phyloP scores from a whole-genome alignment of 2,797 vertebrate genomes.

The Apogon talboti region DNA sequence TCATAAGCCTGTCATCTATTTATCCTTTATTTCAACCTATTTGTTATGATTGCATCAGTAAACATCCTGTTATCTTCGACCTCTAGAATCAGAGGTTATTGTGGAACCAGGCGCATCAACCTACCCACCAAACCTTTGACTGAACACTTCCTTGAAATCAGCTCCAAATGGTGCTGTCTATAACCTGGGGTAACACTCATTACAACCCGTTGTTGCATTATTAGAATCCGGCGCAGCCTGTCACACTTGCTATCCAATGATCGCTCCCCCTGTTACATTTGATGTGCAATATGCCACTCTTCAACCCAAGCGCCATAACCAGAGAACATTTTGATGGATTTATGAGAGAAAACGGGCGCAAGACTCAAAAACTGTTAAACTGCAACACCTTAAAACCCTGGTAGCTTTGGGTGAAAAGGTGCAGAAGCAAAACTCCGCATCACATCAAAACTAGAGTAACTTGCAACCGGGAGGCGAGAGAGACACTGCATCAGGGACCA shows the following conservation, averaged over 20 bases:
- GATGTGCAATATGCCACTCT: constrained; percentile 48
- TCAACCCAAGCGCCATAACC: constrained; percentile 22
- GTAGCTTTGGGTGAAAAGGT: constrained; percentile 32
- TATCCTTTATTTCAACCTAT: constrained; percentile 30
- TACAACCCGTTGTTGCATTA: constrained; percentile 40
- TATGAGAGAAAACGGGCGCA: constrained; percentile 15
- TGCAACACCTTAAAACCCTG: constrained; percentile 15
- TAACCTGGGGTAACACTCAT: constrained; percentile 44
- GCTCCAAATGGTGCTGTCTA: not conserved
- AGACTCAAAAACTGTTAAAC: constrained; percentile 20
- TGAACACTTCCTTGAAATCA: constrained; percentile 5
- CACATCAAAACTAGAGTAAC: constrained; percentile 58
- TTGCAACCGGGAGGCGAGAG: constrained; percentile 46
- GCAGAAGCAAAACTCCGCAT: constrained; percentile 29
- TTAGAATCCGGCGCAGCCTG: constrained; percentile 46
- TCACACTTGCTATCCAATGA: constrained; percentile 58
- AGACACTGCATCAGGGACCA: constrained; percentile 70
- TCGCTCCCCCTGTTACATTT: constrained; percentile 32
- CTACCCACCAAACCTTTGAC: constrained; percentile 11
- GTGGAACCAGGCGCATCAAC: constrained; percentile 15
- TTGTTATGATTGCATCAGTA: constrained; percentile 39
- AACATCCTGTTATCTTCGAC: constrained; percentile 33
- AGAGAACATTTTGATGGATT: constrained; percentile 27
- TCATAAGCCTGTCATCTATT: not conserved
- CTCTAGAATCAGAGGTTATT: constrained; percentile 22